phyloP scores from a whole-genome alignment of 2,113 vertebrate species.

The Manacus vitellinus region DNA sequence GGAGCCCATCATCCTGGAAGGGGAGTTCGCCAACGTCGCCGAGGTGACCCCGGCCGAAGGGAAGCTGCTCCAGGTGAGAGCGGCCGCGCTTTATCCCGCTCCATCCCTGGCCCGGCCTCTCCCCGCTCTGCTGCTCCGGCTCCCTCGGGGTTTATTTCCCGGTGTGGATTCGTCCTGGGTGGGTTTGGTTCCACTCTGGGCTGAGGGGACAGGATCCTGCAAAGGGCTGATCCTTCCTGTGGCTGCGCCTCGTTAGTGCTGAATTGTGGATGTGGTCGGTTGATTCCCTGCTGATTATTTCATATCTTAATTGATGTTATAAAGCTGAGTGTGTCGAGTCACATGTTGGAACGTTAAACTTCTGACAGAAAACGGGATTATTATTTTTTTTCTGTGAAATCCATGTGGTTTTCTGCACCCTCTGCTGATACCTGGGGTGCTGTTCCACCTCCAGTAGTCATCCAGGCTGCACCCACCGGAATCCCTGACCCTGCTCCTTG shows the following conservation, averaged over 20 bases:
- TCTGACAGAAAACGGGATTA: background rate
- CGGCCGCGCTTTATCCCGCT: background rate
- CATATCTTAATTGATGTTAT: background rate
- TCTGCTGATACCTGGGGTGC: background rate
- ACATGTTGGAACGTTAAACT: background rate
- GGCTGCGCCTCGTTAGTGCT: accelerated
- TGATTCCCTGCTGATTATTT: background rate
- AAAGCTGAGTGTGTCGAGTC: background rate
- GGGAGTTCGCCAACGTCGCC: constrained; percentile 87
- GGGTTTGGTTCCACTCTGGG: background rate
- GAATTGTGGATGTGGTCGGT: background rate
- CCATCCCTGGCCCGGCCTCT: accelerated
- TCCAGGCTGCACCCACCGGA: background rate
- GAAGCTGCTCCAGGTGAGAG: constrained; percentile 92
- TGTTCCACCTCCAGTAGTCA: background rate
- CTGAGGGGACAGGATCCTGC: background rate
- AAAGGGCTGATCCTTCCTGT: background rate
- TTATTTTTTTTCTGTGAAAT: background rate
- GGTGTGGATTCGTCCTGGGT: accelerated
- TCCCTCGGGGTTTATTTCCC: background rate
- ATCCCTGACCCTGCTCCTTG: background rate
- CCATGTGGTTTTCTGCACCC: background rate
- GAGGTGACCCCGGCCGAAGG: constrained; percentile 89
- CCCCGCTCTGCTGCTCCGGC: background rate
- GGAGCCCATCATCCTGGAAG: constrained; percentile 88